Evolutionary conservation across 1,140 invertebrate species (phyloP), one percentile per base, ranked within the genome.

Genomic region (Vollenhovia emeryi): DNA sequence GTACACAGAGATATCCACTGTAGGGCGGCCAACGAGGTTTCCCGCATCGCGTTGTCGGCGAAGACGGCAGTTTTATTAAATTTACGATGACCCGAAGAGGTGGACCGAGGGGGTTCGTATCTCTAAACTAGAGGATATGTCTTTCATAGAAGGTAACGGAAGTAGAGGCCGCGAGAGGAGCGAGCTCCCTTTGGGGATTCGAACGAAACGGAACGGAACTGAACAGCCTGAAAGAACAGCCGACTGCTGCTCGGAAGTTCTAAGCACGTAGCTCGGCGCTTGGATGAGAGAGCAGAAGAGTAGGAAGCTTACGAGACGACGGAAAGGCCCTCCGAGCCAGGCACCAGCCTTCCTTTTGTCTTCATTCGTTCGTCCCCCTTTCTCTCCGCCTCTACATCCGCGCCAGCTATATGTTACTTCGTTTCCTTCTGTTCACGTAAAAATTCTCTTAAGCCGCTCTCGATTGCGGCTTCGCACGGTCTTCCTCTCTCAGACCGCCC

Each of bases 181-280:
- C 83, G 27, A 6, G 7, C 4, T 43, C 11, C 68, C 52, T 48
- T 71, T 9, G 85, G 68, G 62, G 68, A 86, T 71, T 74, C 36
- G 33, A 30, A 62, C 60, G 60, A 33, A 52, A 68, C 40, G 36
- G n/a, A 79, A 80, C 76, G 33, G 18, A 82, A 59, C 66, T 66
- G 83, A 33, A 76, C 76, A 55, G 50, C 57, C 75, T 52, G 40
- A 48, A 55, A 60, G 50, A 62, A 36, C 43, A 73, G 85, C 7
- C 60, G 9, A 43, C 57, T 48, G 66, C 24, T 73, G 68, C 62
- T 86, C 69, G 50, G 15, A 50, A 45, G 73, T 87, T 86, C 86
- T 40, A 33, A 80, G 64, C 86, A 87, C 86, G 86, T 87, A 87
- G 43, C 71, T 43, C 62, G 52, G 24, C 73, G 64, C 48, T 59